phyloP scores from a whole-genome alignment of 2,113 vertebrate species.

The Carlito syrichta region DNA sequence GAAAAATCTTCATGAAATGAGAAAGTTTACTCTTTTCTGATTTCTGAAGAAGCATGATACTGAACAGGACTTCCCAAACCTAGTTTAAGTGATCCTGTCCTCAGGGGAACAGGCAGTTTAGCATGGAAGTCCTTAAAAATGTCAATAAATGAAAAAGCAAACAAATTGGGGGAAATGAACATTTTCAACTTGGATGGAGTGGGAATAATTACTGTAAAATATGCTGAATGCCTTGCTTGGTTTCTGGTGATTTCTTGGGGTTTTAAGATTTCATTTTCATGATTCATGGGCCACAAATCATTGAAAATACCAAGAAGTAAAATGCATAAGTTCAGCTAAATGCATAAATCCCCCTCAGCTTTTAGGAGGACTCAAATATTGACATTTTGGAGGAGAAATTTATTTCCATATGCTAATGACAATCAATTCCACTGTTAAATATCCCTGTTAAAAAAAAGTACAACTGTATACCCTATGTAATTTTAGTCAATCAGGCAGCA shows the following conservation, averaged over 20 bases:
- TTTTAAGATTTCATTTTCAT: slow-evolving; percentile 51
- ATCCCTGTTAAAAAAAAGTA: background rate
- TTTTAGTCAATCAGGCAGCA: background rate
- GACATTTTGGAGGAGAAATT: background rate
- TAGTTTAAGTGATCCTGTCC: background rate
- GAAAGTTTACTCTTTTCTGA: background rate
- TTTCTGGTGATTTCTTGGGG: slow-evolving; percentile 44
- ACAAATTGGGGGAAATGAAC: slow-evolving; percentile 34
- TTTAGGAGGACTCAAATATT: slow-evolving; percentile 27
- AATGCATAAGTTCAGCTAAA: background rate
- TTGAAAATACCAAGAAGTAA: slow-evolving; percentile 49
- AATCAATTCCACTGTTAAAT: background rate
- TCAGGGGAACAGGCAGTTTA: background rate
- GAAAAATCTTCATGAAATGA: background rate
- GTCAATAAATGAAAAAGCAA: slow-evolving; percentile 42
- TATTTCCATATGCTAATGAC: background rate
- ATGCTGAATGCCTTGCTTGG: background rate
- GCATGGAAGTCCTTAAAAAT: slow-evolving; percentile 18
- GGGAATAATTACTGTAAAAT: slow-evolving; percentile 52
- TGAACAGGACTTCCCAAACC: background rate
- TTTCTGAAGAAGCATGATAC: background rate
- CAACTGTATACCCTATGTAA: background rate
- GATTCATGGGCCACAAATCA: slow-evolving; percentile 55
- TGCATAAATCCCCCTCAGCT: background rate
- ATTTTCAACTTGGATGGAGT: slow-evolving; percentile 28